Percentiles rank a stretch among this genome's conserved stretches.
Evolutionary conservation across 2,888 invertebrate species (phyloP).

Genomic region (Nemotelus pantherinus): DNA sequence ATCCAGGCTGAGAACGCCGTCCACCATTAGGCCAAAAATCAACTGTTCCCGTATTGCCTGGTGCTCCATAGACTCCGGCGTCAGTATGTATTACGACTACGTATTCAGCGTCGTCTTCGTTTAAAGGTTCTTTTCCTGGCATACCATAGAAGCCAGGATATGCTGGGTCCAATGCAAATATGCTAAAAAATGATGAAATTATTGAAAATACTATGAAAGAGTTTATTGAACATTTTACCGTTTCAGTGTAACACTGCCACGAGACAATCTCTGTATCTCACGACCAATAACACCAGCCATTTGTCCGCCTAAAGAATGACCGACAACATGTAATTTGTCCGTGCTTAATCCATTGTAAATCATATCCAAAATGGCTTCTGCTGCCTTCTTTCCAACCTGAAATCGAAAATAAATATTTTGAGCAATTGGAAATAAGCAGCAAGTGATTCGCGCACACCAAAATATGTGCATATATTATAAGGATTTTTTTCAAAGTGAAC

Average conservation of each 20-base stretch:
- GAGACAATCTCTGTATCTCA: constrained; percentile 55
- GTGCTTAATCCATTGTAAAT: constrained; percentile 60
- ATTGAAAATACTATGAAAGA: background rate
- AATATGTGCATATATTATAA: no score
- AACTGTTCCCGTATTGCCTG: constrained; percentile 68
- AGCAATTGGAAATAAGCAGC: background rate
- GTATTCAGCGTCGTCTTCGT: constrained; percentile 68
- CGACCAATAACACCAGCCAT: constrained; percentile 61
- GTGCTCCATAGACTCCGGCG: constrained; percentile 70
- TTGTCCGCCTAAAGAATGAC: constrained; percentile 63
- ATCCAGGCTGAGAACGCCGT: constrained; percentile 70
- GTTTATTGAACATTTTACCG: constrained; percentile 10
- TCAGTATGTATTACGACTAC: constrained; percentile 78
- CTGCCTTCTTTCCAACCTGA: constrained; percentile 58
- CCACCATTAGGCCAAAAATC: constrained; percentile 74
- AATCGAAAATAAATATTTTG: background rate
- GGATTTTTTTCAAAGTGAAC: no score
- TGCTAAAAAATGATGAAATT: constrained; percentile 58
- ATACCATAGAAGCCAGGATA: constrained; percentile 69
- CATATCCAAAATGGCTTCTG: constrained; percentile 58
- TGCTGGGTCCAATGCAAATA: constrained; percentile 71
- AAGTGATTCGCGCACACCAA: no score
- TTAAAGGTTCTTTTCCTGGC: constrained; percentile 66
- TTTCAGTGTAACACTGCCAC: constrained; percentile 33
- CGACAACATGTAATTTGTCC: constrained; percentile 60